phyloP scores from a whole-genome alignment of 2,888 invertebrate genomes.

The Schizaphis graminum region DNA sequence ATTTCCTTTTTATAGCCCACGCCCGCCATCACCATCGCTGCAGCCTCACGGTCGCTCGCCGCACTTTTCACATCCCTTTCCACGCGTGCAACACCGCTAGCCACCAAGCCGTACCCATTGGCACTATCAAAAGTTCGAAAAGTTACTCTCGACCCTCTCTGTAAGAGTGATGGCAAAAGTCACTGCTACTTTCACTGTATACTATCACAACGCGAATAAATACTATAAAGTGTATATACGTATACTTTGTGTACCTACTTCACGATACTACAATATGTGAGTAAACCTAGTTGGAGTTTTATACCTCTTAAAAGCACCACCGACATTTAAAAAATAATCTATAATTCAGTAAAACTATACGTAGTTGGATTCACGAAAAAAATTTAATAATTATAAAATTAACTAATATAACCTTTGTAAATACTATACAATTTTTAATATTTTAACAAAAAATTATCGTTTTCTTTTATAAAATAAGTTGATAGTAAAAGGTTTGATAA shows the following conservation, averaged over 20 bases:
- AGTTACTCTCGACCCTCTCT: slow-evolving; percentile 11
- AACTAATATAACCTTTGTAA: neutral
- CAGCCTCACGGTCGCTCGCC: neutral
- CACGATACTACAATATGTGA: neutral
- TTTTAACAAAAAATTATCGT: neutral
- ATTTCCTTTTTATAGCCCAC: slow-evolving; percentile 33
- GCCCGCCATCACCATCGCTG: neutral
- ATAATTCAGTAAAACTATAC: neutral
- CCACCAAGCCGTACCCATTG: neutral
- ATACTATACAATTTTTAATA: neutral
- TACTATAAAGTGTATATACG: neutral
- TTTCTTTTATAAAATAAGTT: neutral
- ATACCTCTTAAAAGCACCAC: neutral
- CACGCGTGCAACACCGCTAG: neutral
- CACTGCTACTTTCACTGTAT: neutral
- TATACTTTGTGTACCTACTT: neutral
- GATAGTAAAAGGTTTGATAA: neutral
- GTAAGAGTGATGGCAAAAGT: neutral
- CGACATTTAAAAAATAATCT: neutral
- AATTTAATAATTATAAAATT: neutral
- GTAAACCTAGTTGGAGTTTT: neutral
- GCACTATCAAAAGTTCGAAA: slow-evolving; percentile 17
- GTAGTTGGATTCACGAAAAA: neutral
- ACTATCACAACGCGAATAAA: neutral
- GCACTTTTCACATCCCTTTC: neutral